These are phyloP conservation scores for Micromesistius poutassou DNA, from an alignment of 2,797 vertebrate genomes.

Conservation along the genomic window DNA sequence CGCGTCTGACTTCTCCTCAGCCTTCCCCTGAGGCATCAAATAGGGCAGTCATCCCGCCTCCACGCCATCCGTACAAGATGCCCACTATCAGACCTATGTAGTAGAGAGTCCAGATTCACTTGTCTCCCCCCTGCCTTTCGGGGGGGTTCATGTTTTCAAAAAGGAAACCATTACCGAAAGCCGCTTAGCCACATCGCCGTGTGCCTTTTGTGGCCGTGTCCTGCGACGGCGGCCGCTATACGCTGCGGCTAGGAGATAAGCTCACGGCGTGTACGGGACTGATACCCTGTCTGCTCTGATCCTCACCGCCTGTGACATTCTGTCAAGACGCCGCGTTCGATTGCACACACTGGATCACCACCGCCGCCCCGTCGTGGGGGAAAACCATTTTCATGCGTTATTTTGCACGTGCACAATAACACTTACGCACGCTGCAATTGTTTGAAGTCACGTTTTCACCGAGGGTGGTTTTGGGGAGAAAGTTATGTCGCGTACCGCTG, in stretches of 20 bases:
- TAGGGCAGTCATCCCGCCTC: background rate
- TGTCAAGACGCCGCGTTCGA: constrained; percentile 33
- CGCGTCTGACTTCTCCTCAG: background rate
- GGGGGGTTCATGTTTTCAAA: constrained; percentile 50
- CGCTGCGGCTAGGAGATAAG: constrained; percentile 61
- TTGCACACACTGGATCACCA: constrained; percentile 11
- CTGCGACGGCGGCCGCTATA: constrained; percentile 44
- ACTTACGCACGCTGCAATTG: background rate
- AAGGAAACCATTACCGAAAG: constrained; percentile 60
- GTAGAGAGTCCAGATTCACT: constrained; percentile 41
- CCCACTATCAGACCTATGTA: constrained; percentile 49
- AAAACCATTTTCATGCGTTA: background rate
- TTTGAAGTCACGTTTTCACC: background rate
- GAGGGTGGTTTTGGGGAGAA: background rate
- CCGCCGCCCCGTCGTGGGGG: background rate
- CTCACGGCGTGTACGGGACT: constrained; percentile 50
- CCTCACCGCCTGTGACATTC: constrained; percentile 32
- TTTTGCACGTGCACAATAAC: background rate
- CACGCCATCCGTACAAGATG: constrained; percentile 7
- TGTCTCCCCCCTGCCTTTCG: constrained; percentile 63
- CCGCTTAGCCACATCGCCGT: constrained; percentile 60
- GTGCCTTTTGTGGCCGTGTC: constrained; percentile 54
- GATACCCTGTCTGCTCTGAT: constrained; percentile 55
- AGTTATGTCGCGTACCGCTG: background rate
- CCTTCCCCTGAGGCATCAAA: background rate